Evolutionary conservation across 2,113 vertebrate genomes (phyloP), one percentile per base, ranked within the genome.

Genomic region (Phyllopteryx taeniolatus): DNA sequence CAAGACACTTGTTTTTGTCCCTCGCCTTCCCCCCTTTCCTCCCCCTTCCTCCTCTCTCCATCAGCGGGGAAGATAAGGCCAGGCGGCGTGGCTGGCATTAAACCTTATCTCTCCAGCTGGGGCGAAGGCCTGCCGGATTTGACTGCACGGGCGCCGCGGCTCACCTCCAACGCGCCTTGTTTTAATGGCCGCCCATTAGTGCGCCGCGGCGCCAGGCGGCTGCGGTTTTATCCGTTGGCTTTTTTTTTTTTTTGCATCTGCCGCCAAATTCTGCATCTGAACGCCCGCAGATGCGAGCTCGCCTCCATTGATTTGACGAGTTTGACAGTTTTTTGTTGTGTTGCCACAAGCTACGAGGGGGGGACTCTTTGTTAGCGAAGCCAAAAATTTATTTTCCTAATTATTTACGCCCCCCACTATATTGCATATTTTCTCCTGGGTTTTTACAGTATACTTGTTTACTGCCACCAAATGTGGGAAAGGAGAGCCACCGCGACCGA

Each of bases 1-100:
- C 89, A 85, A 89, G 87, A 87, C 88, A 88, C 88, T 90, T 88
- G 85, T 90, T 90, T 91, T 85, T 87, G 87, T 90, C 91, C 91
- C 85, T 79, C 63, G 71, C 80, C 75, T 33, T 68, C 71, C 72
- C 71, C 59, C 83, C 77, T 61, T 35, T 72, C 60, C 65, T 57
- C 63, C 70, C 81, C 70, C 70, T 64, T 74, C 68, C 46, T 31
- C 65, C 87, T 87, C 84, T 86, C 74, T 80, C 85, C 87, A 89
- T 90, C 87, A 82, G 87, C 72, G 42, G 81, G 79, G 78, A 85
- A 88, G 90, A 89, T 89, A 89, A 89, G 83, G 77, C 85, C 71
- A 76, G 79, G 84, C 83, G 82, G 81, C 61, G 81, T 80, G 81
- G 84, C 82, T 84, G 74, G 89, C 87, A 87, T 91, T 89, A 89